These are phyloP conservation scores for Chauna torquata DNA, from an alignment of 2,113 vertebrate species.

Conservation along the genomic window DNA sequence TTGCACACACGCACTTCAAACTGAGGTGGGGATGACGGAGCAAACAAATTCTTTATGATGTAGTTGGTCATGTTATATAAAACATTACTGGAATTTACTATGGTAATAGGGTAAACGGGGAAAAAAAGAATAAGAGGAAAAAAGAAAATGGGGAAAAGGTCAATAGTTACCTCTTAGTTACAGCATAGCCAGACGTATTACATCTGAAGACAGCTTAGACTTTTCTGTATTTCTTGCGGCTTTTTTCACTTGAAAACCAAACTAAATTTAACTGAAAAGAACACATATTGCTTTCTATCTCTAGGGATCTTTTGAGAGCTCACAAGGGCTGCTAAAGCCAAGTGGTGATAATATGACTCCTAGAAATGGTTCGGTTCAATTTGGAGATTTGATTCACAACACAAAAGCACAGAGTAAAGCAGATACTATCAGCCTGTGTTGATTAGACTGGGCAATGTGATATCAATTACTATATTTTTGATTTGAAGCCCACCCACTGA, in stretches of 20 bases:
- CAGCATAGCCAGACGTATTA: neutral
- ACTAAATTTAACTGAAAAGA: neutral
- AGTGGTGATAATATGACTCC: neutral
- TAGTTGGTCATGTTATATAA: neutral
- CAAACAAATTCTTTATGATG: neutral
- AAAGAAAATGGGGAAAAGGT: accelerated
- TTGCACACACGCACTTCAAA: neutral
- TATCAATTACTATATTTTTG: constrained; percentile 32
- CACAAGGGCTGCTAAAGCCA: neutral
- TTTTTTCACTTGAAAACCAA: constrained; percentile 3
- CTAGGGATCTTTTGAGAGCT: neutral
- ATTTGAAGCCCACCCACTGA: neutral
- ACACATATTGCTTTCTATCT: neutral
- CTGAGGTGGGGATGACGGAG: neutral
- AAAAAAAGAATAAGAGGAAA: neutral
- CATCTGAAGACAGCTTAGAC: neutral
- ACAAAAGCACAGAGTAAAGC: neutral
- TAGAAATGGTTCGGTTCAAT: constrained; percentile 13
- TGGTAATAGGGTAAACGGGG: neutral
- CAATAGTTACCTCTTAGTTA: neutral
- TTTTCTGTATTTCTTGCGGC: neutral
- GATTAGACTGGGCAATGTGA: neutral
- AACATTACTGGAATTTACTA: neutral
- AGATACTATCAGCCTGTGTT: neutral
- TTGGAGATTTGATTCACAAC: constrained; percentile 16